Evolutionary conservation across 37 sponge, comb jelly and placozoan species (phyloP), one percentile per base, ranked within the genome.

Genomic region (Aphrocallistes beatrix): DNA sequence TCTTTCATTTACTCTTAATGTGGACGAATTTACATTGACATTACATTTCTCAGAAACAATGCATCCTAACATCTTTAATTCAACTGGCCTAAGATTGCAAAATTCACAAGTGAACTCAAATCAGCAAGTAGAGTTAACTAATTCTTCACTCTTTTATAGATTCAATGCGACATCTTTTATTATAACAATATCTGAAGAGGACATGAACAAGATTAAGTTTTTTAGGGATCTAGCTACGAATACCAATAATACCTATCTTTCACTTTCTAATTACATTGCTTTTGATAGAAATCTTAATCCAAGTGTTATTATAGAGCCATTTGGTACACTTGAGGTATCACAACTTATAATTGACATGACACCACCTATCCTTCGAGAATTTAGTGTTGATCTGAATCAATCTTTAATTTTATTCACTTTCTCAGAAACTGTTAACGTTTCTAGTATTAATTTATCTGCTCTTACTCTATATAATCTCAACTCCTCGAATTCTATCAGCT

Each of bases 401-500:
- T 84, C 40, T 13, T 90, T 75, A 21, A 23, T 95, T 37, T 90
- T 90, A n/a, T 89, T 95, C 19, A 91, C 87, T 37, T 95, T 95
- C 89, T 88, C 90, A 23, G 93, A 95, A 50, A 93, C 93, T 0
- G 86, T 95, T 0, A 91, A 95, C 86, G 88, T 91, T 23, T 90
- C 90, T 82, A 87, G 86, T 37, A 81, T 95, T 36, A 83, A 90
- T 48, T 38, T 91, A 47, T 90, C 87, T 21, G 39, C 87, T 37
- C 47, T 93, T 32, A 83, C 86, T 1, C 75, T 95, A 39, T 36
- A 84, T 10, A 51, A 92, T 37, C n/a, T 9, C 9, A 39, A 32
- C 1, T 1, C 85, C 0, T 87, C 90, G 17, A 3, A 19, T 23
- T 51, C 86, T 84, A 45, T 50, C 37, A 83, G 47, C 23, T 93